Percentiles rank a stretch among this genome's conserved stretches.
These are phyloP conservation scores for Eulemur rufifrons DNA, from an alignment of 2,113 vertebrate genomes.

Conservation along the genomic window DNA sequence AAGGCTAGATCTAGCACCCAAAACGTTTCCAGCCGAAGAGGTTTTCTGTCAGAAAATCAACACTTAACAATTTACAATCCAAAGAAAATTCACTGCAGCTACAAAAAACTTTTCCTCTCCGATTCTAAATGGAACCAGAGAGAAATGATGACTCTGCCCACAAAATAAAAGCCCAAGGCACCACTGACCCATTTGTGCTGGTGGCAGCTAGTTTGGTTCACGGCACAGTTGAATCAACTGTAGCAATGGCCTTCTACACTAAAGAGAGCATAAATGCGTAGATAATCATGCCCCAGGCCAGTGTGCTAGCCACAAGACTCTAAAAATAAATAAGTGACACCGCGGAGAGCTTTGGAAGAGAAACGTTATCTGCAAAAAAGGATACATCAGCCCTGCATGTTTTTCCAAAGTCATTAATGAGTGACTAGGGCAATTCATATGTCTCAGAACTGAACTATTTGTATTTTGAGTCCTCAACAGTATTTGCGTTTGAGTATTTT, in stretches of 20 bases:
- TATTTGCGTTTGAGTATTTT: background rate
- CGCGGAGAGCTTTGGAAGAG: constrained; percentile 36
- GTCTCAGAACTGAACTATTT: background rate
- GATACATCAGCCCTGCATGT: constrained; percentile 46
- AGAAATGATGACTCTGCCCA: background rate
- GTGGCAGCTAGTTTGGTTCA: background rate
- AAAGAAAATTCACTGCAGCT: background rate
- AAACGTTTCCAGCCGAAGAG: background rate
- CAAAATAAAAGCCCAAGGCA: constrained; percentile 3
- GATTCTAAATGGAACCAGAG: constrained; percentile 17
- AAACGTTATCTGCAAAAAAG: constrained; percentile 40
- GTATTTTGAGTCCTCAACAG: constrained; percentile 8
- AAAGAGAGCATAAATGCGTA: constrained; percentile 32
- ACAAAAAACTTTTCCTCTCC: background rate
- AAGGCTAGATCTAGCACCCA: background rate
- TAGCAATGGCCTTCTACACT: background rate
- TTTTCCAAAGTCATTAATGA: constrained; percentile 56
- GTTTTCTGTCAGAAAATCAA: background rate
- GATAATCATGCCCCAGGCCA: background rate
- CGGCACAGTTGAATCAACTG: background rate
- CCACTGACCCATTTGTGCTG: background rate
- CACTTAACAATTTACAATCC: background rate
- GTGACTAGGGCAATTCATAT: background rate
- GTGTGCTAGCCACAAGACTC: constrained; percentile 39
- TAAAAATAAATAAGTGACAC: constrained; percentile 68